Conservation (phyloP, 2,113 vertebrate species). For the Theristicus caerulescens region DNA sequence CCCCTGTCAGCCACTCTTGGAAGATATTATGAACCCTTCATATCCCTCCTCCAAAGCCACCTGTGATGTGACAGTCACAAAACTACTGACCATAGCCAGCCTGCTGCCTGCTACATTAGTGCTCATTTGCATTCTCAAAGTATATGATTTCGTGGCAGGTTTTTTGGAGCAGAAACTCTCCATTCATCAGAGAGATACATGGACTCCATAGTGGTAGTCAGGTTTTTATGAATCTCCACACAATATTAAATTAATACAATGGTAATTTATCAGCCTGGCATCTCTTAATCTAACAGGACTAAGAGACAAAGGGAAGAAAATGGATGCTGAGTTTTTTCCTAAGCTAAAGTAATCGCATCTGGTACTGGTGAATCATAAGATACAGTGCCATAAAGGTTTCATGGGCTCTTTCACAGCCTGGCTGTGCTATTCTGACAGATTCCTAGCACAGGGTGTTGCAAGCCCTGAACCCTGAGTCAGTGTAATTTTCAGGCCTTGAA, state of each 20-base stretch:
- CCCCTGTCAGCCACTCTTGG: not conserved
- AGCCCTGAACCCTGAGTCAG: not conserved
- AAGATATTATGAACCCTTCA: not conserved
- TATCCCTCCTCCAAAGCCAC: not conserved
- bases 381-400: not conserved
- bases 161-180: not conserved
- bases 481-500: not conserved
- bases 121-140: not conserved
- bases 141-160: not conserved
- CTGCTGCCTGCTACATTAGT: not conserved
- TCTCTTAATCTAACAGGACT: not conserved
- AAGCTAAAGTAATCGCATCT: not conserved
- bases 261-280: constrained; percentile 6
- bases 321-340: not conserved
- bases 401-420: not conserved
- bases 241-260: constrained; percentile 10
- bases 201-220: not conserved
- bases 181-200: not conserved
- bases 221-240: not conserved
- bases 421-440: not conserved
- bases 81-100: not conserved
- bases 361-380: not conserved
- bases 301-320: not conserved
- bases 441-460: not conserved
- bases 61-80: not conserved